Evolutionary conservation across 2,888 invertebrate species (phyloP), one percentile per base, ranked within the genome.

Genomic region (Silvanus unidentatus): DNA sequence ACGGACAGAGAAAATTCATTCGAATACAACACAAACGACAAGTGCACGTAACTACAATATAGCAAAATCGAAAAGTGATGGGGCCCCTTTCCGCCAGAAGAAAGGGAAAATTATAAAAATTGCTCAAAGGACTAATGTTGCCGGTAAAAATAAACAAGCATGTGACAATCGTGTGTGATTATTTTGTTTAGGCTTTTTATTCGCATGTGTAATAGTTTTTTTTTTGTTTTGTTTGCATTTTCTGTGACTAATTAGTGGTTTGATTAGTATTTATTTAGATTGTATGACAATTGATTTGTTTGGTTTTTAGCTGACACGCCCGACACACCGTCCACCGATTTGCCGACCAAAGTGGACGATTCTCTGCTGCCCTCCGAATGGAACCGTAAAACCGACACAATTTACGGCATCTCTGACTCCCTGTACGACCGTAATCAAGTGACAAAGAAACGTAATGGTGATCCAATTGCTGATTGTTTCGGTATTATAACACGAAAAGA

Each of bases 391-490:
- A 73, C 76, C 38, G 77, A 76, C 15, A 71, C 73, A 45, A 81
- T 83, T 2, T 87, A 77, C 63, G 87, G 87, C 32, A 74, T 83
- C 41, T 83, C 85, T 16, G 84, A 86, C 44, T 88, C 89, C 0
- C 73, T 92, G 37, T 92, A 92, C 66, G 92, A 92, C 64, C 80
- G 80, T 58, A 88, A 91, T 72, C 88, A 89, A 55, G 74, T 87
- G 37, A 88, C 84, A 43, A 81, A 82, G 52, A 73, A 75, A 53
- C 68, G 68, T 54, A 78, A 81, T 73, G 90, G 90, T 1, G 86
- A 86, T 68, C 92, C 92, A 1, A 86, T 92, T 51, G 92, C 92
- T 11, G 92, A 92, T 72, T 87, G 89, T 58, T 92, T 87, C 72
- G 91, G 86, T 1, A 74, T 92, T 48, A 83, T 82, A 29, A 78